Percentiles rank a stretch among this genome's conserved stretches.
These are phyloP conservation scores for Drosophila pachea DNA, from an alignment of 1,140 invertebrate genomes.

Conservation along the genomic window DNA sequence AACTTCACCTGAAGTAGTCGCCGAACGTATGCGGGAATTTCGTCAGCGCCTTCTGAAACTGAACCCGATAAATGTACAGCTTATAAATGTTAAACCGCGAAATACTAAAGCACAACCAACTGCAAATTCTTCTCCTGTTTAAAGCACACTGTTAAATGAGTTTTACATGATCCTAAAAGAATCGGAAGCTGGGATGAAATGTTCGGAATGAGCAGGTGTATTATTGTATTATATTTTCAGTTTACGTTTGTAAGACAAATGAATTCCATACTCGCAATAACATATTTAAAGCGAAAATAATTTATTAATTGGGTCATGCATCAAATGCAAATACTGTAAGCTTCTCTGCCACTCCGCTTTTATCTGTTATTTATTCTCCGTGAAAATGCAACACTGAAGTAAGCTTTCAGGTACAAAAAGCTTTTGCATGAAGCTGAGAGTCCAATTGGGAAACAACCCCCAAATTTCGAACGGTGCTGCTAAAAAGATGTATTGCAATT, in stretches of 20 bases:
- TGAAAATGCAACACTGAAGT: slow-evolving; percentile 39
- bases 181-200: too few relatives aligned
- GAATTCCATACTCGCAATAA: too few relatives aligned
- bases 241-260: too few relatives aligned
- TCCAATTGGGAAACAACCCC: slow-evolving; percentile 29
- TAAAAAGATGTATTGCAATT: slow-evolving; percentile 40
- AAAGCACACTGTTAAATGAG: too few relatives aligned
- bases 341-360: slow-evolving; percentile 2
- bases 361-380: background rate
- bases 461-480: slow-evolving; percentile 36
- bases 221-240: too few relatives aligned
- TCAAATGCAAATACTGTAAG: slow-evolving; percentile 11
- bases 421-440: slow-evolving; percentile 22
- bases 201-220: too few relatives aligned
- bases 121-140: background rate
- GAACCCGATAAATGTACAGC: background rate
- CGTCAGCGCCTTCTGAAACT: slow-evolving; percentile 10
- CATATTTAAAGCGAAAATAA: too few relatives aligned
- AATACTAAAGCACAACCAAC: background rate
- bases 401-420: slow-evolving; percentile 37
- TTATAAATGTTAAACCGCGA: background rate
- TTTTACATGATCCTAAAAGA: too few relatives aligned
- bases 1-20: background rate
- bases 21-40: slow-evolving; percentile 9
- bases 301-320: background rate